These are phyloP conservation scores for Mystacides longicornis DNA, from an alignment of 2,888 invertebrate genomes.

Conservation along the genomic window DNA sequence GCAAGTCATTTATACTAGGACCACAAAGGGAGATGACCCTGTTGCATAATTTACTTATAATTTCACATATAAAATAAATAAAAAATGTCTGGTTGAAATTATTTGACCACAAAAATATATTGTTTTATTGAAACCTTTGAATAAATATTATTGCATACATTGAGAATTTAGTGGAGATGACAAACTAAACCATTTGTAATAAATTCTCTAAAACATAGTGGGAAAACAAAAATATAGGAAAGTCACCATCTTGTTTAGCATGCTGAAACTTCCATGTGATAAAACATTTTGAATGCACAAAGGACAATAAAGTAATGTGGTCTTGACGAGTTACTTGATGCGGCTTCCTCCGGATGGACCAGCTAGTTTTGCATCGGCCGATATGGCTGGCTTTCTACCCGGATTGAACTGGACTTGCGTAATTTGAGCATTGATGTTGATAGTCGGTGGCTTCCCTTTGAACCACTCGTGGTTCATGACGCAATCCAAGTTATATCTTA, in stretches of 20 bases:
- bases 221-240: no score
- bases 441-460: constrained; percentile 29
- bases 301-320: neutral
- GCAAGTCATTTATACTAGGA: constrained; percentile 94
- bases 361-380: constrained; percentile 1
- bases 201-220: no score
- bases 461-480: constrained; percentile 74
- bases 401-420: neutral
- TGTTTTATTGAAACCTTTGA: constrained; percentile 11
- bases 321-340: neutral
- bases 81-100: constrained; percentile 17
- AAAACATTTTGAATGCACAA: no score
- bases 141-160: no score
- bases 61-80: constrained; percentile 17
- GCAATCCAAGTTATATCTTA: constrained; percentile 66
- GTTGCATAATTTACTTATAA: constrained; percentile 51
- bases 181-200: no score
- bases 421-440: neutral
- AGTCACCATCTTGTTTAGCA: no score
- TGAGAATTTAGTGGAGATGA: no score
- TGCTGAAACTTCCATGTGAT: neutral
- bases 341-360: constrained; percentile 7
- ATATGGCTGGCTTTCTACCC: neutral
- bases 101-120: constrained; percentile 11
- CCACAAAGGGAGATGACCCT: constrained; percentile 89